Evolutionary conservation across 2,113 vertebrate species (phyloP), one percentile per base, ranked within the genome.

Genomic region (Coregonus clupeaformis): DNA sequence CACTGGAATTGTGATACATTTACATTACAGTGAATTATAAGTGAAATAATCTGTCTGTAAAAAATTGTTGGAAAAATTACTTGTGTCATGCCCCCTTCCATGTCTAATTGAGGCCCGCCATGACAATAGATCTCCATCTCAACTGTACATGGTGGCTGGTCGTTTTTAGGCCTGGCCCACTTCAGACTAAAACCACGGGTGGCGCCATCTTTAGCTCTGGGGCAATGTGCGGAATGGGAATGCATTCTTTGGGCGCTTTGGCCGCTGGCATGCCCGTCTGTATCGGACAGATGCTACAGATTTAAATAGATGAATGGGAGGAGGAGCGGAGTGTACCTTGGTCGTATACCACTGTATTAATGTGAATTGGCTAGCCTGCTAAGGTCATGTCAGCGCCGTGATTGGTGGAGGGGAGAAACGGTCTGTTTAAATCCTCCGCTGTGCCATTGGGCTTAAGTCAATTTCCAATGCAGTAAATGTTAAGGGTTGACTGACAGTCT

Each of bases 261-360:
- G 12, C 42, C 18, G 69, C 68, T 75, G 29, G 55, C 84, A 83
- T 80, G 72, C 70, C 57, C 77, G n/a, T 22, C 57, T 77, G 52
- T 80, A 81, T 88, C 86, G 74, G 29, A 85, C 70, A 85, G 79
- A 81, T n/a, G n/a, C n/a, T n/a, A n/a, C n/a, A n/a, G n/a, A n/a
- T n/a, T n/a, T n/a, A n/a, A n/a, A n/a, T n/a, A n/a, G n/a, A n/a
- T n/a, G n/a, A 76, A 87, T 69, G 71, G 64, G 20, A n/a, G n/a
- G n/a, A 81, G 77, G 73, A 74, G 57, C 78, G 20, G 80, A 70
- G n/a, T 5, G 74, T 12, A 30, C 24, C 2, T 29, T 3, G n/a
- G 25, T 6, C 63, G 73, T 74, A 76, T 63, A 68, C 60, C 59
- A 25, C 29, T 68, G 84, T 86, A 87, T 84, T 79, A 81, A 82